Evolutionary conservation across 2,888 invertebrate genomes (phyloP).

Genomic region (Aproaerema taeniolella): DNA sequence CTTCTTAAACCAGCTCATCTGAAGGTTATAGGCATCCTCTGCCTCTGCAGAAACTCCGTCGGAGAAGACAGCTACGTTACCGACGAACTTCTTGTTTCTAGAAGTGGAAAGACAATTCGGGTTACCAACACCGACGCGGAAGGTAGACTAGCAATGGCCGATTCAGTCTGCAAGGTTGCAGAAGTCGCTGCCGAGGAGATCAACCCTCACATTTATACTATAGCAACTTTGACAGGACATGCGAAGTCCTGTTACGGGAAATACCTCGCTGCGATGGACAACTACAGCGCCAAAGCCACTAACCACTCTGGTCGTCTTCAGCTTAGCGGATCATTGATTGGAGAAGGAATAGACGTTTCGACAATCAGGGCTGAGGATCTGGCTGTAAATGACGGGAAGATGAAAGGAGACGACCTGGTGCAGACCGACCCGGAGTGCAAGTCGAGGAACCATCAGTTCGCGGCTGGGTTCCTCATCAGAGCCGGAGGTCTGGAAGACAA

Average conservation of each 20-base stretch:
- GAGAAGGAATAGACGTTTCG: constrained; percentile 88
- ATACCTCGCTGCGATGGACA: constrained; percentile 85
- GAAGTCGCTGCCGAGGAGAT: constrained; percentile 79
- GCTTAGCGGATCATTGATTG: constrained; percentile 80
- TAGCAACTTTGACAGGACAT: constrained; percentile 92
- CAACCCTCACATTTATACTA: constrained; percentile 91
- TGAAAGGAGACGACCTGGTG: constrained; percentile 88
- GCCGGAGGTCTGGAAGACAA: constrained; percentile 88
- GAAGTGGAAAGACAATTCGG: constrained; percentile 87
- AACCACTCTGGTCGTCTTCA: constrained; percentile 80
- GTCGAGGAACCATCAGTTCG: constrained; percentile 66
- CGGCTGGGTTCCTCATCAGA: constrained; percentile 83
- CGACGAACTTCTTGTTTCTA: constrained; percentile 89
- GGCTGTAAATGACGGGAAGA: constrained; percentile 79
- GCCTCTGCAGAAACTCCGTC: constrained; percentile 91
- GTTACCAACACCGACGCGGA: constrained; percentile 95
- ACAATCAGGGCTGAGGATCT: constrained; percentile 83
- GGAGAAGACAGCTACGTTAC: constrained; percentile 90
- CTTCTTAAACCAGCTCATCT: constrained; percentile 84
- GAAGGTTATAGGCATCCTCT: constrained; percentile 86
- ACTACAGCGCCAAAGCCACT: constrained; percentile 80
- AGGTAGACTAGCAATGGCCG: constrained; percentile 93
- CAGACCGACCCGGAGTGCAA: constrained; percentile 53
- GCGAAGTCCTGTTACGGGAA: constrained; percentile 82
- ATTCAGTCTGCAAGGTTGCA: constrained; percentile 78